Evolutionary conservation across 1,140 invertebrate species (phyloP).

Genomic region (Scylla paramamosain): DNA sequence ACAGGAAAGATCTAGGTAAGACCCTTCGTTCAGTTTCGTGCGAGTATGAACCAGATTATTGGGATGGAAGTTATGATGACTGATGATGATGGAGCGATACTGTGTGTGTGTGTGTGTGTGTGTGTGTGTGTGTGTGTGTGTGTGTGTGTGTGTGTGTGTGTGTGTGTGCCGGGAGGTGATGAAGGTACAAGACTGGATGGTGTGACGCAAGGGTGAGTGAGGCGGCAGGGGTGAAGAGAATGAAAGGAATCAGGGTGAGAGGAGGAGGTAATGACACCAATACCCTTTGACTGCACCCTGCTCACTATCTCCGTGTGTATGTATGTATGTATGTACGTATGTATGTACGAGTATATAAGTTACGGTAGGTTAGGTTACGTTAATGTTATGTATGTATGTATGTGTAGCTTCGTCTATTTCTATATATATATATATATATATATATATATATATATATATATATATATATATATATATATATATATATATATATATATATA

Average conservation of each 20-base stretch:
- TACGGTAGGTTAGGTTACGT: background rate
- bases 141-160: conserved; percentile 4
- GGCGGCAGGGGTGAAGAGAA: background rate
- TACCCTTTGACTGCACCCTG: background rate
- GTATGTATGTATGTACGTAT: background rate
- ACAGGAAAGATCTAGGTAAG: background rate
- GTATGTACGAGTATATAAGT: background rate
- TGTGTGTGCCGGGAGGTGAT: background rate
- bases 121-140: background rate
- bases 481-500: no score
- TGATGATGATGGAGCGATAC: background rate
- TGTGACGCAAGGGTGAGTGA: background rate
- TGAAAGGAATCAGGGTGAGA: background rate
- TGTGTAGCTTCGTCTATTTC: conserved; percentile 38
- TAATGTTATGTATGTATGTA: conserved; percentile 57
- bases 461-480: background rate
- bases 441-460: conserved; percentile 22
- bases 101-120: background rate
- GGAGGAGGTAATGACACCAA: background rate
- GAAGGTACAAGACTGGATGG: background rate
- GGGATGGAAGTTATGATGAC: background rate
- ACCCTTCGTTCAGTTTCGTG: background rate
- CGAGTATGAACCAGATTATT: background rate
- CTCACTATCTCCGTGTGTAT: background rate
- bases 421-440: conserved; percentile 64